Evolutionary conservation across 2,113 vertebrate genomes (phyloP).

Genomic region (Prunella himalayana): DNA sequence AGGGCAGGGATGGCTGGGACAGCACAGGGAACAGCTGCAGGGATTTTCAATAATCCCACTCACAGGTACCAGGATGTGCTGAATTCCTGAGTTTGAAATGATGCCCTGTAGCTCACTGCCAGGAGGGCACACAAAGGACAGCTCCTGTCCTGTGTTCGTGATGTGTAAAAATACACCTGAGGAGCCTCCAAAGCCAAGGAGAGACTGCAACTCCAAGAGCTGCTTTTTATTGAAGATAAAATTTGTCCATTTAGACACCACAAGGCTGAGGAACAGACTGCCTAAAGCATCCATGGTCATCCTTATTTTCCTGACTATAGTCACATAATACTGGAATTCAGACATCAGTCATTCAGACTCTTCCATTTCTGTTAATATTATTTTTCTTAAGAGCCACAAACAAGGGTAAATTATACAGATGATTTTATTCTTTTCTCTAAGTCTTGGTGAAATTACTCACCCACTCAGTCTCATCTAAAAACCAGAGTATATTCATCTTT

Average conservation of each 20-base stretch:
- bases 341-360: background rate
- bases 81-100: background rate
- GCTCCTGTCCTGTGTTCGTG: accelerated
- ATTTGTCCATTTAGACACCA: background rate
- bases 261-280: background rate
- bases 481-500: background rate
- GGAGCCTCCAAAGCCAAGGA: background rate
- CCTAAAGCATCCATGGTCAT: background rate
- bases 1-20: background rate
- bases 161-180: accelerated
- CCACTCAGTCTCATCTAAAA: background rate
- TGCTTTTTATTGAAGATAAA: background rate
- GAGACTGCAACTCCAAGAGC: background rate
- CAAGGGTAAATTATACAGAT: background rate
- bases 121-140: background rate
- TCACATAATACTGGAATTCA: background rate
- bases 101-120: background rate
- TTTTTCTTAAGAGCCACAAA: background rate
- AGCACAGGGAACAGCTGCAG: background rate
- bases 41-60: background rate
- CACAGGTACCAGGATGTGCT: accelerated
- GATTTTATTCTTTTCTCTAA: background rate
- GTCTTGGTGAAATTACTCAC: background rate
- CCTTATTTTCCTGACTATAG: background rate
- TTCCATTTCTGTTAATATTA: background rate